Percentiles rank a stretch among this genome's conserved stretches.
These are phyloP conservation scores for Nephrotoma flavescens DNA, from an alignment of 2,888 invertebrate species.

Conservation along the genomic window DNA sequence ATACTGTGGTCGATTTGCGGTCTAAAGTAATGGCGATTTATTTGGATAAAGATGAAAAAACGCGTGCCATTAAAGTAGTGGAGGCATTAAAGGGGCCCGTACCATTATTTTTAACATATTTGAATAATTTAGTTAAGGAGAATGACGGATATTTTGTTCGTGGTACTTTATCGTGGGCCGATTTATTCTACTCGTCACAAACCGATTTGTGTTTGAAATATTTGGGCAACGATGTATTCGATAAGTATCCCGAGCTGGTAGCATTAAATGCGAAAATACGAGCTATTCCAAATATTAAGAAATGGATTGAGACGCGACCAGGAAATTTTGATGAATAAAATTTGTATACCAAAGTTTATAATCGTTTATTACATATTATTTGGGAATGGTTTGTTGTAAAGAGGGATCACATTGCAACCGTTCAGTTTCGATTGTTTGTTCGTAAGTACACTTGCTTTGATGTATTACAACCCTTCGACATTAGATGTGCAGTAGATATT, in stretches of 20 bases:
- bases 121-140: background rate
- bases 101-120: background rate
- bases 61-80: background rate
- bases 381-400: no score
- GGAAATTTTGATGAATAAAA: background rate
- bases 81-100: background rate
- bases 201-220: background rate
- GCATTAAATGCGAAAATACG: background rate
- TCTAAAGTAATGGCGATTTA: background rate
- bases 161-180: background rate
- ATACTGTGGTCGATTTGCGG: background rate
- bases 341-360: no score
- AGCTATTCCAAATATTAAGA: background rate
- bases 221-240: background rate
- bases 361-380: no score
- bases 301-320: background rate
- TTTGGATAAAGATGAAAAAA: background rate
- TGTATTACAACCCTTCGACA: no score
- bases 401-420: no score
- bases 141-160: background rate
- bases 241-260: background rate
- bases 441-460: no score
- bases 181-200: background rate
- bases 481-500: no score
- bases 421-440: no score